Evolutionary conservation across 92 coral and sea anemone species (phyloP).

Genomic region (Palythoa grandiflora): DNA sequence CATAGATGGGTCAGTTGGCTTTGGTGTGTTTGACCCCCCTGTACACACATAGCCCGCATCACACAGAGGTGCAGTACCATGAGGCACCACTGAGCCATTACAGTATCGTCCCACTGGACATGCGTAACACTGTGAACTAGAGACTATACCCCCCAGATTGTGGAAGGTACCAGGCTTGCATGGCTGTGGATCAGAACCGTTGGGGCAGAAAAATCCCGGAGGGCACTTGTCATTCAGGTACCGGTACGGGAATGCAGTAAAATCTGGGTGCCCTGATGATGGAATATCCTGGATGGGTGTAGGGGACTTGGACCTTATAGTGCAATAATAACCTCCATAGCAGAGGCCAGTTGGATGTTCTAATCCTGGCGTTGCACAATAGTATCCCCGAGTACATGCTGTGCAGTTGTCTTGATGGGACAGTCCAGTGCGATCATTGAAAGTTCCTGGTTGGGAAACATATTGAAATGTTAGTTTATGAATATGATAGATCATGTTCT

Average conservation of each 20-base stretch:
- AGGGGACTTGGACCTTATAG: conserved; percentile 80
- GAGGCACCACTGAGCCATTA: conserved; percentile 80
- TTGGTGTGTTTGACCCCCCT: conserved; percentile 89
- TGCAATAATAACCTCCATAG: conserved; percentile 92
- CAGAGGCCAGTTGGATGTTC: conserved; percentile 82
- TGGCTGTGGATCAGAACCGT: conserved; percentile 86
- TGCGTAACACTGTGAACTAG: conserved; percentile 82
- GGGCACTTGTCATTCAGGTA: conserved; percentile 96
- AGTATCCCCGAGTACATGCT: conserved; percentile 82
- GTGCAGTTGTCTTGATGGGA: conserved; percentile 81
- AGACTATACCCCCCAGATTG: conserved; percentile 88
- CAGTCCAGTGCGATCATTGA: conserved; percentile 77
- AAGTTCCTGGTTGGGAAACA: conserved; percentile 70
- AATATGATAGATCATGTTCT: no score
- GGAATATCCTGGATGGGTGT: conserved; percentile 81
- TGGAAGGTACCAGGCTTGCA: conserved; percentile 95
- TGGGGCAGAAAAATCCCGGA: conserved; percentile 91
- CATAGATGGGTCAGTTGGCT: conserved; percentile 81
- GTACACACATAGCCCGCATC: conserved; percentile 93
- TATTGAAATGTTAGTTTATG: not conserved
- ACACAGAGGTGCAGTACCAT: conserved; percentile 86
- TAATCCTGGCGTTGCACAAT: conserved; percentile 86
- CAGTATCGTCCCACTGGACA: conserved; percentile 96
- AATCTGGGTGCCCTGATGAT: conserved; percentile 55
- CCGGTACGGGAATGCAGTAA: conserved; percentile 71